These are phyloP conservation scores for Monochamus saltuarius DNA, from an alignment of 1,140 invertebrate species.

Conservation along the genomic window DNA sequence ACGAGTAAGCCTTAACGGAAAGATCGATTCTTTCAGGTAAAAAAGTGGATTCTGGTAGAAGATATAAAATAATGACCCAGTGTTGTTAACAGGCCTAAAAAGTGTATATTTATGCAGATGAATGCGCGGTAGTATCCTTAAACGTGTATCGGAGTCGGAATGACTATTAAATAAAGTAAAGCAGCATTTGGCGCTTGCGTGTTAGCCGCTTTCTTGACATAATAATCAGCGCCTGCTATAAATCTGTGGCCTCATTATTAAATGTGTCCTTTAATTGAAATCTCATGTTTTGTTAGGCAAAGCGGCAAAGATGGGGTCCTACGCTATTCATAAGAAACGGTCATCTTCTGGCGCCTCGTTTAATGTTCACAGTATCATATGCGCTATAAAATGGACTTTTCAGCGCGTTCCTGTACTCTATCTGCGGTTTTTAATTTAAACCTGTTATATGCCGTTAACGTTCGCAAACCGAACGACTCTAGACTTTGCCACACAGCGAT, in stretches of 20 bases:
- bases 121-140: too few relatives aligned
- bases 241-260: constrained; percentile 45
- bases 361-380: constrained; percentile 16
- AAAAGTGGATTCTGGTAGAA: background rate
- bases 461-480: constrained; percentile 3
- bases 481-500: too few relatives aligned
- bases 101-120: constrained; percentile 8
- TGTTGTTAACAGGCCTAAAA: constrained; percentile 11
- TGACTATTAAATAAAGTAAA: constrained; percentile 5
- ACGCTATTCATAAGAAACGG: constrained; percentile 11
- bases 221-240: constrained; percentile 43
- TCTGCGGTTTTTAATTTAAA: too few relatives aligned
- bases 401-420: too few relatives aligned
- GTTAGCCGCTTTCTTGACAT: constrained; percentile 32
- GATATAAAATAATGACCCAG: background rate
- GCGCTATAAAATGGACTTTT: constrained; percentile 2
- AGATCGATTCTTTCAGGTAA: background rate
- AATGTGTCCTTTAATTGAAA: constrained; percentile 48
- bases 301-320: constrained; percentile 26
- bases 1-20: too few relatives aligned
- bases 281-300: constrained; percentile 43
- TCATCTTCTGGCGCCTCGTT: constrained; percentile 22
- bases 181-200: constrained; percentile 28
- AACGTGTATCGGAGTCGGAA: too few relatives aligned
- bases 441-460: constrained; percentile 9